Base-by-base conservation (phyloP, 2,888 invertebrate genomes). In the Spodoptera exigua region DNA sequence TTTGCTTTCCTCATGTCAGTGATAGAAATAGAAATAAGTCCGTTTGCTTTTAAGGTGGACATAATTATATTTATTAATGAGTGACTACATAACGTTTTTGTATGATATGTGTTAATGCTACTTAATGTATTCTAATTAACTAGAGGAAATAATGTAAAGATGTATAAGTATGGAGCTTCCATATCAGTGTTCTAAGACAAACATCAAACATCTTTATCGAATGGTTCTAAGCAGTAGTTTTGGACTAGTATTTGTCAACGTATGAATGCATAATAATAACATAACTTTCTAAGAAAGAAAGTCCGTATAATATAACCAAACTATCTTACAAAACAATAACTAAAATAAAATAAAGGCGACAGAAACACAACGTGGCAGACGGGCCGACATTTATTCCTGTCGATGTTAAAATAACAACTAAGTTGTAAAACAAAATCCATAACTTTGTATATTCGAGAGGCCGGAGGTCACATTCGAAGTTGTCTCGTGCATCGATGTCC, bases 401-500 rank as follows among this genome's bases (percentile, higher is more conserved):
- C 75, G 49, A 77, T 74, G 74, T 66, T 75, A 75, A 76, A 64
- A 67, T 77, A 77, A 72, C 61, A 53, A 65, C 44, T 61, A 52
- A 73, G 64, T 68, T 73, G 71, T 77, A 63, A 49, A 69, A 78
- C 65, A 69, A 73, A 70, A 63, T 70, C 59, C 44, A 61, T 69
- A 57, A 71, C 60, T 78, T 78, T 70, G 62, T 76, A 67, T 63
- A 77, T 66, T 57, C 62, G 44, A 53, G 61, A 58, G 59, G 68
- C 78, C 77, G 54, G 45, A 46, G 77, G 78, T 74, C 72, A 77
- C 70, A 78, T 78, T 75, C 59, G 57, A 49, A 76, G 73, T 74
- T 68, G 81, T 79, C 76, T 73, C 78, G 17, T 49, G 35, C 14
- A 75, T 70, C 78, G 79, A 77, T 80, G 81, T 80, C 76, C 74